These are phyloP conservation scores for Anticlea derivata DNA, from an alignment of 2,888 invertebrate genomes.

Conservation along the genomic window DNA sequence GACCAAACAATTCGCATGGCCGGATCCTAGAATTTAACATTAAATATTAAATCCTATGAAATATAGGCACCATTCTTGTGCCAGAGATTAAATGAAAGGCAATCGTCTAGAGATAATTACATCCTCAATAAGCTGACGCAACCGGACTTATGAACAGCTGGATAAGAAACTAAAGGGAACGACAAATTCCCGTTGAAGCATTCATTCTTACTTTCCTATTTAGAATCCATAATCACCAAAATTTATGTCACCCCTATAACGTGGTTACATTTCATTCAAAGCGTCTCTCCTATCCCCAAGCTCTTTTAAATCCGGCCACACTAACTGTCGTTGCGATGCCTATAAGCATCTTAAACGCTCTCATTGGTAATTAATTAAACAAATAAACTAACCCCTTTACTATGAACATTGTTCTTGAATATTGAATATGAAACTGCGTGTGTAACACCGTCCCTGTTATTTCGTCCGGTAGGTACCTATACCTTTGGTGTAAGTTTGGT, in stretches of 20 bases:
- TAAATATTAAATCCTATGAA: slow-evolving; percentile 36
- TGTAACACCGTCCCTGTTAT: no score
- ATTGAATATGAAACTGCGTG: background rate
- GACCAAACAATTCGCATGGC: slow-evolving; percentile 68
- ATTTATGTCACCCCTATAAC: slow-evolving; percentile 36
- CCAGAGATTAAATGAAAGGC: slow-evolving; percentile 26
- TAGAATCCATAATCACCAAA: slow-evolving; percentile 12
- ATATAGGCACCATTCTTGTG: slow-evolving; percentile 29
- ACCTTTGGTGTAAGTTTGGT: no score
- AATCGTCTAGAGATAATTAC: slow-evolving; percentile 5
- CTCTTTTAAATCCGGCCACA: slow-evolving; percentile 53
- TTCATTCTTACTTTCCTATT: slow-evolving; percentile 10
- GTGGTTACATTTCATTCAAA: slow-evolving; percentile 30
- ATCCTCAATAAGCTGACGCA: no score
- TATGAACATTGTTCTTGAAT: background rate
- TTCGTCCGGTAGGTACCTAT: no score
- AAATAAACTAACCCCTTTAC: slow-evolving; percentile 31
- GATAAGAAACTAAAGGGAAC: slow-evolving; percentile 2
- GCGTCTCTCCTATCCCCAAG: slow-evolving; percentile 35
- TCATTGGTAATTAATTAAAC: slow-evolving; percentile 66
- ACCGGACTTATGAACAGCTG: no score
- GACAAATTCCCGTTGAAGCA: background rate
- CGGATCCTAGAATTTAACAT: slow-evolving; percentile 45
- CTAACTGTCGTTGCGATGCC: slow-evolving; percentile 62
- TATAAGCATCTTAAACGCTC: slow-evolving; percentile 58